These are phyloP conservation scores for Lasioglossum oenotherae DNA, from an alignment of 2,888 invertebrate species.

Conservation along the genomic window DNA sequence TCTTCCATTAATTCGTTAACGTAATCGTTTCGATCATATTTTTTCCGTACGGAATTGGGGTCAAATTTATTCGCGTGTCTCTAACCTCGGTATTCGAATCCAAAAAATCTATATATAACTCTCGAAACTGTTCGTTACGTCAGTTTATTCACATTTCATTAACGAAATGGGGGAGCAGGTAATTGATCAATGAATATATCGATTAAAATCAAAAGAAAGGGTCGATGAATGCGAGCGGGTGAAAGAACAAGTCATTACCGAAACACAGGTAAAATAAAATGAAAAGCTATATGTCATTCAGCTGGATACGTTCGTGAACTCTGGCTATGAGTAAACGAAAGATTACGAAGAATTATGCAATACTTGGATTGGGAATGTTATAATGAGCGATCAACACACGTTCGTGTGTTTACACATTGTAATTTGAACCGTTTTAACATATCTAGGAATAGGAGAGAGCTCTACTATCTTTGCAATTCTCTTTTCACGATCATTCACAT, in stretches of 20 bases:
- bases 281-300: slow-evolving; percentile 14
- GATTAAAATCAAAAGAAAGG: neutral
- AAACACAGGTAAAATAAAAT: neutral
- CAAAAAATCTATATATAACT: slow-evolving; percentile 28
- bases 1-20: neutral
- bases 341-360: slow-evolving; percentile 56
- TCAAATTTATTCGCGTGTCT: slow-evolving; percentile 26
- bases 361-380: slow-evolving; percentile 15
- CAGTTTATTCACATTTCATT: neutral
- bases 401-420: slow-evolving; percentile 8
- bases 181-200: neutral
- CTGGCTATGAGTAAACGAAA: slow-evolving; percentile 23
- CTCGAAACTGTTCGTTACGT: neutral
- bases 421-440: slow-evolving; percentile 21
- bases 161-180: neutral
- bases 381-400: slow-evolving; percentile 8
- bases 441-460: slow-evolving; percentile 15
- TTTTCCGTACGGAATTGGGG: slow-evolving; percentile 2
- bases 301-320: slow-evolving; percentile 26
- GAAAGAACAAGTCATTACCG: neutral
- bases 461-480: neutral
- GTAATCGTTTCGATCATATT: slow-evolving; percentile 2
- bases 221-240: neutral
- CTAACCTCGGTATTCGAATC: slow-evolving; percentile 4
- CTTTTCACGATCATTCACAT: neutral